Conservation (phyloP, 2,797 vertebrate species). For the Sciurus carolinensis region DNA sequence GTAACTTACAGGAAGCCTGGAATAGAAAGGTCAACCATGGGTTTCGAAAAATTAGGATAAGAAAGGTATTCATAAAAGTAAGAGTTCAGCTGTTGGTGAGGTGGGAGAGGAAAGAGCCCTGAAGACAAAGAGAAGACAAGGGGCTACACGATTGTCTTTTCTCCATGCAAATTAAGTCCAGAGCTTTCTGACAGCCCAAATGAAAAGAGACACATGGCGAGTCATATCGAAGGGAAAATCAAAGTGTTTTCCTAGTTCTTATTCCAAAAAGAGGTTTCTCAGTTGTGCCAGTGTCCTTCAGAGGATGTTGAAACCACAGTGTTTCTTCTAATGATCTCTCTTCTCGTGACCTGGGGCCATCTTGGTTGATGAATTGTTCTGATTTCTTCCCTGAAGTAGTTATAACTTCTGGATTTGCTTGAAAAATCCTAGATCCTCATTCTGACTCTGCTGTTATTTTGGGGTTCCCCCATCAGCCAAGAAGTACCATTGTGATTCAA, state of each 20-base stretch:
- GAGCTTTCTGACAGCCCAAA: background rate
- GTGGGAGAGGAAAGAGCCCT: background rate
- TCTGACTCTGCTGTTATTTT: constrained; percentile 68
- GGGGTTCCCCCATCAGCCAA: constrained; percentile 74
- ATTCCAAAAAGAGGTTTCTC: background rate
- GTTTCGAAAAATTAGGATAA: background rate
- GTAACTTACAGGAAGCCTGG: background rate
- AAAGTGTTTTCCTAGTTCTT: constrained; percentile 14
- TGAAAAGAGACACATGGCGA: constrained; percentile 1
- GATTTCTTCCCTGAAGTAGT: constrained; percentile 60
- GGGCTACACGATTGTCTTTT: background rate
- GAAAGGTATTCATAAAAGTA: background rate
- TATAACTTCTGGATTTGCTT: constrained; percentile 73
- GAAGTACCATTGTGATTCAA: constrained; percentile 75
- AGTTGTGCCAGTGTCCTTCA: background rate
- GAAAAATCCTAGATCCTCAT: constrained; percentile 82
- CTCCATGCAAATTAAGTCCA: background rate
- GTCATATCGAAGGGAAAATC: background rate
- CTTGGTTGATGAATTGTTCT: constrained; percentile 31
- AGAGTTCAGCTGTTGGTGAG: background rate
- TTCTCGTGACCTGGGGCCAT: background rate
- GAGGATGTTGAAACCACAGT: background rate
- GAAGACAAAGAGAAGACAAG: background rate
- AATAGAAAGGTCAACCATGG: background rate
- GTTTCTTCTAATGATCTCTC: background rate